Conservation (phyloP, 2,797 vertebrate genomes). For the Epinephelus coioides region DNA sequence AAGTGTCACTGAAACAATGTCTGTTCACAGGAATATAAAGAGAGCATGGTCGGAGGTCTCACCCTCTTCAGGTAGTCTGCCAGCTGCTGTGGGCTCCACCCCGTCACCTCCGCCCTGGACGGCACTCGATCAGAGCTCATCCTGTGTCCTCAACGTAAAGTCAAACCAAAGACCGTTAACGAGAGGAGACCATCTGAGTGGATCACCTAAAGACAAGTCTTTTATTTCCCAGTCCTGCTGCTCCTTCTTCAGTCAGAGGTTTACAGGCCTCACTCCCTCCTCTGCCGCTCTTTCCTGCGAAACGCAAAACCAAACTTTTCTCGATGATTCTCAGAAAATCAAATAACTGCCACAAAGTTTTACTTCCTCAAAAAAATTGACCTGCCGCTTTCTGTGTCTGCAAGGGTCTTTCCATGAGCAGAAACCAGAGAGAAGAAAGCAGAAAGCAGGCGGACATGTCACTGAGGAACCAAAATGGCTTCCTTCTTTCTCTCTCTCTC, state of each 20-base stretch:
- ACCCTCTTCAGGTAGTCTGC: conserved; percentile 85
- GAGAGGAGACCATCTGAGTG: neutral
- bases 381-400: neutral
- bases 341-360: conserved; percentile 2
- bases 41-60: conserved; percentile 44
- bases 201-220: neutral
- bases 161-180: neutral
- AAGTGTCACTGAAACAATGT: too few relatives aligned
- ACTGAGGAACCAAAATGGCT: conserved; percentile 67
- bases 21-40: neutral
- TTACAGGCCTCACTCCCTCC: neutral
- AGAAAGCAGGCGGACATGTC: neutral
- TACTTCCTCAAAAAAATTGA: conserved; percentile 44
- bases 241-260: neutral
- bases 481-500: conserved; percentile 46
- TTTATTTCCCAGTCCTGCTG: neutral
- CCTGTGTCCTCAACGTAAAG: conserved; percentile 19
- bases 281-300: conserved; percentile 17
- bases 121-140: conserved; percentile 81
- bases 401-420: accelerated
- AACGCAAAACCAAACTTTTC: conserved; percentile 1
- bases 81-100: conserved; percentile 80
- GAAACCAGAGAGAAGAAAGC: neutral
- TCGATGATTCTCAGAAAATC: neutral
- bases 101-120: conserved; percentile 77